Base-by-base conservation (phyloP, 2,888 invertebrate species). In the Malachius bipustulatus region DNA sequence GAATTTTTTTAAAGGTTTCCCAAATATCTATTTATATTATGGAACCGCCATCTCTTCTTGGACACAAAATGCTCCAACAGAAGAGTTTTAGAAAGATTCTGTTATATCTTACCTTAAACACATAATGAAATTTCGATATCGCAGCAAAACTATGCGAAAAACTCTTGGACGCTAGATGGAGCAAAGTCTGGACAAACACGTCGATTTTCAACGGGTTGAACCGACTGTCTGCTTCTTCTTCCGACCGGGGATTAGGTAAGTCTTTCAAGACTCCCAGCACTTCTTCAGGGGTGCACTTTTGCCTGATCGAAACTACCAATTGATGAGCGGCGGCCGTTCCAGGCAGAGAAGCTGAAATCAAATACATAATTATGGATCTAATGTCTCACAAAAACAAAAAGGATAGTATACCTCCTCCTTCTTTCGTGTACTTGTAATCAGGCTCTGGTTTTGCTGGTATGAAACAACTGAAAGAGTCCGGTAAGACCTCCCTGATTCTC, bases 101-200 rank as follows among this genome's bases (percentile, higher is more conserved):
- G 6, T 27, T 12, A 16, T 26, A 3, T 51, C 57, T 54, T 49
- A 84, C 87, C 71, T 88, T 87, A 54, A 89, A 87, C 2, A 89
- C 89, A 57, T 82, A 77, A 62, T 87, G 85, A 55, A 87, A 97
- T 70, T 96, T 97, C 27, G 93, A 90, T 45, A 98, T 85, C n/a
- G 94, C 97, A 4, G 97, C 93, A 63, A 97, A 96, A 49, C 93
- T 90, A 58, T 98, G 98, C 39, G 94, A 94, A 60, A 97, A 93
- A 49, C 96, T 94, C 64, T 97, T 98, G 33, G 87, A 85, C 19
- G 94, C 97, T 38, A 96, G 69, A 59, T 90, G 85, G 3, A 98
- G 70, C 33, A 98, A 61, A 0, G 91, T 91, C 56, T 94, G 91
- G n/a, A 91, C 88, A 57, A 96, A 96, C 0, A 97, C 89, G 56